Evolutionary conservation across 1,140 invertebrate species (phyloP).

Genomic region (Drosophila pseudoobscura): DNA sequence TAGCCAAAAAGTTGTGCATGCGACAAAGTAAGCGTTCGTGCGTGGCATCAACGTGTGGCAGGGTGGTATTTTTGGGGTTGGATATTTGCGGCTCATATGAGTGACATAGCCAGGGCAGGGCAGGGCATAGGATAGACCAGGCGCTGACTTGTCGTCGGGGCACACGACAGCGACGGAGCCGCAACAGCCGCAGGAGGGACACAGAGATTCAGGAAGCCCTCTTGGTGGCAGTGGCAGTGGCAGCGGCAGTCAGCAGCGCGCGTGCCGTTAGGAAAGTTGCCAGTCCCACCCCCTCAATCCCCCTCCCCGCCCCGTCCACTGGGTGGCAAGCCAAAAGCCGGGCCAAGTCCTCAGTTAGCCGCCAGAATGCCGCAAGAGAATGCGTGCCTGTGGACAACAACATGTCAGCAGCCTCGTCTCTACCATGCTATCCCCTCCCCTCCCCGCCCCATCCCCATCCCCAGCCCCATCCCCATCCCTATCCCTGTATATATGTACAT

Average conservation of each 20-base stretch:
- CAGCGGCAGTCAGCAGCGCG: constrained; percentile 39
- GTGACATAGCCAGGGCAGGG: constrained; percentile 63
- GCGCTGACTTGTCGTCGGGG: constrained; percentile 57
- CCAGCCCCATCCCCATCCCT: constrained; percentile 2
- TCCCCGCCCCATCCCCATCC: constrained; percentile 8
- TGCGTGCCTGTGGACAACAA: constrained; percentile 80
- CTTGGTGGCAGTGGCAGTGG: constrained; percentile 1
- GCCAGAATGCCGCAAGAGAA: constrained; percentile 64
- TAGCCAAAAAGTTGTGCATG: constrained; percentile 79
- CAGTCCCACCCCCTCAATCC: neutral
- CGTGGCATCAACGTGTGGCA: constrained; percentile 61
- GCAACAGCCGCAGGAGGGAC: neutral
- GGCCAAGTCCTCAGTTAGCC: constrained; percentile 49
- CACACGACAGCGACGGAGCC: constrained; percentile 20
- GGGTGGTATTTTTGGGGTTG: constrained; percentile 33
- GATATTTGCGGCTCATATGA: constrained; percentile 79
- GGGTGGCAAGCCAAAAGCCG: constrained; percentile 6
- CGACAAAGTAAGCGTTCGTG: constrained; percentile 80
- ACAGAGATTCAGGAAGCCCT: constrained; percentile 18
- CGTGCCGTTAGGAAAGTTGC: constrained; percentile 78
- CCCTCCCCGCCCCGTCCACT: neutral
- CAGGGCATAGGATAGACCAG: too few species aligned
- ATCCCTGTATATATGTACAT: neutral
- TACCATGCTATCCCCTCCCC: neutral
- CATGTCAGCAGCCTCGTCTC: constrained; percentile 76